Conservation (phyloP, 2,888 invertebrate genomes). For the Pinctada fucata region DNA sequence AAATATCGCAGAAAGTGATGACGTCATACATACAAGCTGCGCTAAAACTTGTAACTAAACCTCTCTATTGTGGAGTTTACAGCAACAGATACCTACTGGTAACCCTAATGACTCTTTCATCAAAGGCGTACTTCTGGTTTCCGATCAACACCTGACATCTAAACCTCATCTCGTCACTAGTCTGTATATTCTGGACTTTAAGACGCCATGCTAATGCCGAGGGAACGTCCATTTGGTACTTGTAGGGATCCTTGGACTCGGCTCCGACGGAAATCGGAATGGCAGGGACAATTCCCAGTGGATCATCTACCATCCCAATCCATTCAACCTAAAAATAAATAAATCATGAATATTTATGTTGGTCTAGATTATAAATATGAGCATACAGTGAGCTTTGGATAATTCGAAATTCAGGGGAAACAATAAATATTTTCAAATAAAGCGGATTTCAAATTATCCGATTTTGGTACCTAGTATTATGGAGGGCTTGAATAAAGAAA, state of each 20-base stretch:
- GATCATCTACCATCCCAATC: conserved; percentile 34
- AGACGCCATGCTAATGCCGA: conserved; percentile 67
- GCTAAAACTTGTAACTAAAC: no score
- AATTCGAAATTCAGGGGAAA: neutral
- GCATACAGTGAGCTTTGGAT: neutral
- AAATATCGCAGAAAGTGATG: no score
- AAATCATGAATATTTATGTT: no score
- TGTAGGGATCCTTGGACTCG: conserved; percentile 62
- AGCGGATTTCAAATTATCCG: no score
- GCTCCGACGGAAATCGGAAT: conserved; percentile 61
- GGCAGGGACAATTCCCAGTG: conserved; percentile 18
- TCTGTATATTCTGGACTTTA: conserved; percentile 65
- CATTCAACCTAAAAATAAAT: conserved; percentile 49
- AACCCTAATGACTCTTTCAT: conserved; percentile 50
- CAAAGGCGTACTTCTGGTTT: conserved; percentile 59
- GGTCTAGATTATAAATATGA: neutral
- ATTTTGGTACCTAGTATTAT: no score
- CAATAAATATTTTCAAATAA: no score
- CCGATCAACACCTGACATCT: conserved; percentile 65
- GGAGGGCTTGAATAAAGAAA: no score
- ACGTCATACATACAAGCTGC: no score
- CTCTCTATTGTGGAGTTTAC: no score
- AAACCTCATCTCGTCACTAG: conserved; percentile 61
- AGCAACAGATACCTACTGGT: conserved; percentile 46
- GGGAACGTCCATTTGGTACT: conserved; percentile 66